Conservation (phyloP, 2,888 invertebrate species). For the Hypolimnas misippus region DNA sequence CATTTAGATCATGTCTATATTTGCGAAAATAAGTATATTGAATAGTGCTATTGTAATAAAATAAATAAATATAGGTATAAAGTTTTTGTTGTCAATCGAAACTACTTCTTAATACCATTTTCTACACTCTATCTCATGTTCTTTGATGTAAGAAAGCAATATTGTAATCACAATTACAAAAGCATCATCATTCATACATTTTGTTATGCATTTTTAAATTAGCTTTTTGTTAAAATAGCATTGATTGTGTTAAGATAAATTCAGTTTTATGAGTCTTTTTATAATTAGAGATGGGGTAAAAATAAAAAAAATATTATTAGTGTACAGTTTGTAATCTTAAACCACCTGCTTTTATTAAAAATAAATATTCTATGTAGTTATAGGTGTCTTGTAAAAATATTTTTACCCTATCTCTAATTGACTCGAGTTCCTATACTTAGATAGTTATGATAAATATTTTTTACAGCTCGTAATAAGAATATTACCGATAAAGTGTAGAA, state of each 20-base stretch:
- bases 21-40: conserved; percentile 11
- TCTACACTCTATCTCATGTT: conserved; percentile 80
- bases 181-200: conserved; percentile 28
- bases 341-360: conserved; percentile 41
- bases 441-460: conserved; percentile 64
- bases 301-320: conserved; percentile 37
- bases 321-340: conserved; percentile 38
- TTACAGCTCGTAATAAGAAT: conserved; percentile 61
- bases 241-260: conserved; percentile 51
- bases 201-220: conserved; percentile 53
- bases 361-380: conserved; percentile 34
- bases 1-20: conserved; percentile 15
- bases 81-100: conserved; percentile 61
- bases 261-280: conserved; percentile 49
- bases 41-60: conserved; percentile 16
- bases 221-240: conserved; percentile 47
- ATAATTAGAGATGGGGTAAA: conserved; percentile 59
- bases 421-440: conserved; percentile 73
- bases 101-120: conserved; percentile 55
- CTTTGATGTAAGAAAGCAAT: conserved; percentile 37
- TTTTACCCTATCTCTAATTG: conserved; percentile 59
- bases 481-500: conserved; percentile 81
- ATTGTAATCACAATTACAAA: conserved; percentile 19
- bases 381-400: conserved; percentile 34
- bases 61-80: conserved; percentile 30